Evolutionary conservation across 1,140 invertebrate species (phyloP), one percentile per base, ranked within the genome.

Genomic region (Harpegnathos saltator): DNA sequence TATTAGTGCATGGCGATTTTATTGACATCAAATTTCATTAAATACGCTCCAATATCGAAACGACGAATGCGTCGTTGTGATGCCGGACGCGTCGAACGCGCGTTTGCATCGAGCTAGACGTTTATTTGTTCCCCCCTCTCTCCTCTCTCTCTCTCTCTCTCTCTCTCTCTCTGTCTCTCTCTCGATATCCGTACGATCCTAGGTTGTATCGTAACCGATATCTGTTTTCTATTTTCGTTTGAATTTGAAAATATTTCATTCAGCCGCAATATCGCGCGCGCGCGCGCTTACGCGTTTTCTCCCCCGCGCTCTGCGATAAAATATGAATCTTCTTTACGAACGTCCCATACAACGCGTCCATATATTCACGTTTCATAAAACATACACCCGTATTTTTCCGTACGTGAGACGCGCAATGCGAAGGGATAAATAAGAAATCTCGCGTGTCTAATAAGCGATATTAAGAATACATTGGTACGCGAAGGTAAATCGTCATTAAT

Each of bases 11-110:
- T 22, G 7, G 14, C 59, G 14, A 52, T 65, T 66, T 9, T 14
- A 54, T 54, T 52, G 59, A 66, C 15, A 33, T 77, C 14, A 24
- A 56, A 68, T 78, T 78, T 56, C 29, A 66, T n/a, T 78, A 54
- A 24, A 26, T 33, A 15, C 19, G 0, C 5, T 29, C 7, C 19
- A 58, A 58, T 54, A 78, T 68, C 26, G 50, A 68, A 38, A 58
- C 2, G 22, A 19, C 9, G 38, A 29, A 75, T 14, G n/a, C 24
- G 15, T 17, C 38, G 38, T 68, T 52, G 7, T 73, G 50, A 65
- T 44, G 38, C 11, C 38, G 38, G 65, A 77, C 3, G 33, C 17
- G 33, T n/a, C n/a, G 26, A 62, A 9, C 9, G 38, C 19, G 15
- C 22, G 19, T 54, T 38, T 44, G 17, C 2, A n/a, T n/a, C n/a